A percentile compares a stretch with the other conserved stretches of the same genome.
Conservation (phyloP, 1,140 invertebrate genomes). For the Hylaeus anthracinus region DNA sequence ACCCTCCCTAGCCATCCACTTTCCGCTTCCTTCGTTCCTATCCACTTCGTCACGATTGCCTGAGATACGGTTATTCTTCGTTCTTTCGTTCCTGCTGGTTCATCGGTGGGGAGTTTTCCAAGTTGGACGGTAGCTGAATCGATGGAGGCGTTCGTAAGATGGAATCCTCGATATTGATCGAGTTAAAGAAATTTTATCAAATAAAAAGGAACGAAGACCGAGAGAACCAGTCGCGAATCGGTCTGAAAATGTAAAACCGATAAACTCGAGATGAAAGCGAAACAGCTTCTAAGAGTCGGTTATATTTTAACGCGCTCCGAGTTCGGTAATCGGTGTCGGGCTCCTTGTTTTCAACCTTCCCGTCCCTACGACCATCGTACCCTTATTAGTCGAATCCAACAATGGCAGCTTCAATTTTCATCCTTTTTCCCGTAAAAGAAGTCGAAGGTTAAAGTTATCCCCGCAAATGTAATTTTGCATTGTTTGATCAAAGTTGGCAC, state of each 20-base stretch:
- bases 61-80: neutral
- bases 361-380: no score
- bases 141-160: neutral
- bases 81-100: neutral
- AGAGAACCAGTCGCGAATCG: no score
- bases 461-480: neutral
- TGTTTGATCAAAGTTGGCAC: neutral
- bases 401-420: no score
- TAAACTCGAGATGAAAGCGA: no score
- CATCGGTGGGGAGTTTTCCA: neutral
- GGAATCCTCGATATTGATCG: neutral
- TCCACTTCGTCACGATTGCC: neutral
- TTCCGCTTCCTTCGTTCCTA: neutral
- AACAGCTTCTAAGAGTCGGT: no score
- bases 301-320: no score
- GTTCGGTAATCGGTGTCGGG: no score
- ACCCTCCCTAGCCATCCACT: neutral
- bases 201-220: no score
- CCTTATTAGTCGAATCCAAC: no score
- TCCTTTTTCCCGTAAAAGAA: neutral
- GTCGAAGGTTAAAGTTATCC: neutral
- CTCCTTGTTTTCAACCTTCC: no score
- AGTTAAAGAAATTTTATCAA: neutral
- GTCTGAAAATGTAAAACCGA: no score
- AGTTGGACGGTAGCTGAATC: neutral